Conservation (phyloP, 2,113 vertebrate genomes). For the Mobula hypostoma region DNA sequence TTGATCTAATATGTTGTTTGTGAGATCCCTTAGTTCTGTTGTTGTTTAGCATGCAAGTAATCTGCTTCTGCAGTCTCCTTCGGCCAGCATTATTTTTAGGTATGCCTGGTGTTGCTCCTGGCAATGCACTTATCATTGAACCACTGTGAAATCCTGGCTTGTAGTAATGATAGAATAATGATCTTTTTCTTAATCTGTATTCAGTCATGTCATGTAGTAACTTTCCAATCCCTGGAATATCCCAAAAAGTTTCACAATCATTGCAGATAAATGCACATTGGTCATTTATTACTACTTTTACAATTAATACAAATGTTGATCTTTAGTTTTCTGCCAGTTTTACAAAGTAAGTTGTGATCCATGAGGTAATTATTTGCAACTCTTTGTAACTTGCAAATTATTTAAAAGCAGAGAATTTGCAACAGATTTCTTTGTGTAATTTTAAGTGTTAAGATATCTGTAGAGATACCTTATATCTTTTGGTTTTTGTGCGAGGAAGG, state of each 20-base stretch:
- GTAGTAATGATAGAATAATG: too few species aligned
- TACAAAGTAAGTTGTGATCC: neutral
- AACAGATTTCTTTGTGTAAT: neutral
- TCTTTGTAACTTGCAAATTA: neutral
- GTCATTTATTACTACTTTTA: neutral
- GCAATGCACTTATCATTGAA: too few species aligned
- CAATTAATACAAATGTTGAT: neutral
- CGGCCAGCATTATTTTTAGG: too few species aligned
- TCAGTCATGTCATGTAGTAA: neutral
- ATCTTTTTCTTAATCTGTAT: neutral
- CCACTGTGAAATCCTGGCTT: too few species aligned
- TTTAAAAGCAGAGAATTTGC: neutral
- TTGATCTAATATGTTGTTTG: too few species aligned
- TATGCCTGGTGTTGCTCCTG: too few species aligned
- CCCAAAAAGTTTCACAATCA: neutral
- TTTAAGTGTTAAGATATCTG: neutral
- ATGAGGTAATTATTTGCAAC: neutral
- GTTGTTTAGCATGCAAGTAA: too few species aligned
- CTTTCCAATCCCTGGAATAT: neutral
- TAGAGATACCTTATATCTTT: too few species aligned
- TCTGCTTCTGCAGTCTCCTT: too few species aligned
- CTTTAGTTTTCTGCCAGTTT: neutral
- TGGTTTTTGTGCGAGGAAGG: too few species aligned
- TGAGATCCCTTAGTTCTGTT: too few species aligned
- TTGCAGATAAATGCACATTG: neutral